Conservation (phyloP, 2,113 vertebrate genomes). For the Caretta caretta region DNA sequence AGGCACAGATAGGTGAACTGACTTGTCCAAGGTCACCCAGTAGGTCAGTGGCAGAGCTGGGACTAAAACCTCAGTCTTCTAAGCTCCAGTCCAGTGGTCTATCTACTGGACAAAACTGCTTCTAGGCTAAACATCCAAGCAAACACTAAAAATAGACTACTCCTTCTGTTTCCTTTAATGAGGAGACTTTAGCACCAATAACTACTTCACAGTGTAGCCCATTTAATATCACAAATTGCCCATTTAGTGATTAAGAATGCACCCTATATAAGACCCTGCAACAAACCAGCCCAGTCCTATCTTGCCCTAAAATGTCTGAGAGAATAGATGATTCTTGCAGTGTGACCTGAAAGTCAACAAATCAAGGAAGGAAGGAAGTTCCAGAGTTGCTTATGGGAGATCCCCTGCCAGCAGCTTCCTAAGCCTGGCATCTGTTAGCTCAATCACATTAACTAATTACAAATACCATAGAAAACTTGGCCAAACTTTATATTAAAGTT, state of each 20-base stretch:
- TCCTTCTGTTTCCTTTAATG: not conserved
- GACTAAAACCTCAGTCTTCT: not conserved
- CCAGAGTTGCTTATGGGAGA: constrained; percentile 9
- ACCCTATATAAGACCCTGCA: not conserved
- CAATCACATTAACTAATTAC: not conserved
- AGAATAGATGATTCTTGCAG: not conserved
- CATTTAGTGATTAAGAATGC: not conserved
- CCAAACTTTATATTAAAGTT: not conserved
- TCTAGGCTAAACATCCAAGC: not conserved
- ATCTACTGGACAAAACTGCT: not conserved
- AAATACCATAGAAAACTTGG: not conserved
- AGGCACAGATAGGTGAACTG: not conserved
- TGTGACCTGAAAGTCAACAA: not conserved
- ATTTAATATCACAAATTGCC: not conserved
- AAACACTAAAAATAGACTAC: not conserved
- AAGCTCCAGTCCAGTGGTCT: not conserved
- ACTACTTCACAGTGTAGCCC: not conserved
- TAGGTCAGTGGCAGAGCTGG: not conserved
- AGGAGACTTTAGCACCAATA: not conserved
- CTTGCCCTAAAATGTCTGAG: not conserved
- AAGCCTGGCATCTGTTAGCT: not conserved
- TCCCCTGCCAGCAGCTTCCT: not conserved
- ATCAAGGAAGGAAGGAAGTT: constrained; percentile 2
- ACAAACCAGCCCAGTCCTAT: not conserved
- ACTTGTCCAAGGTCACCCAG: not conserved